Evolutionary conservation across 1,140 invertebrate genomes (phyloP).

Genomic region (Holcopasites calliopsidis): DNA sequence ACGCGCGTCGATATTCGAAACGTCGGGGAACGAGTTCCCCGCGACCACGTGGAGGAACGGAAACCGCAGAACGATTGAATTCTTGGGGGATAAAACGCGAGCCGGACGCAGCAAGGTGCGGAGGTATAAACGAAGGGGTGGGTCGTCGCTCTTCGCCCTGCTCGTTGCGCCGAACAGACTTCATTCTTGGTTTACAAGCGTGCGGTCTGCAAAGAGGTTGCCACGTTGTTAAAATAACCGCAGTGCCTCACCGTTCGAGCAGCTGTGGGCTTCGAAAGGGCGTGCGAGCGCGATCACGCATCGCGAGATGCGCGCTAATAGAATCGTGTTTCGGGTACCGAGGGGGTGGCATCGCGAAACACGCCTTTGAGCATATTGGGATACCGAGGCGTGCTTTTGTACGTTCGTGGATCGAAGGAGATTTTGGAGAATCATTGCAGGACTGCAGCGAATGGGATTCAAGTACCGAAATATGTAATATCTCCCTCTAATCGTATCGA

Average conservation of each 20-base stretch:
- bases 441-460: too few species aligned
- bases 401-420: not conserved
- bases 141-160: slow-evolving; percentile 38
- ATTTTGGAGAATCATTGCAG: not conserved
- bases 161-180: slow-evolving; percentile 70
- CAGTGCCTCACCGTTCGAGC: slow-evolving; percentile 66
- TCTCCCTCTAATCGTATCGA: not conserved
- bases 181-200: slow-evolving; percentile 80
- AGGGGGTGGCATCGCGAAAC: not conserved
- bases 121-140: slow-evolving; percentile 55
- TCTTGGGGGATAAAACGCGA: slow-evolving; percentile 21
- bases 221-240: slow-evolving; percentile 81
- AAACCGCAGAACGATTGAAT: slow-evolving; percentile 47
- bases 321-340: not conserved
- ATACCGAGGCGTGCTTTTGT: too few species aligned
- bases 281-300: slow-evolving; percentile 28
- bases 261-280: slow-evolving; percentile 65
- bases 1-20: slow-evolving; percentile 23
- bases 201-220: slow-evolving; percentile 80
- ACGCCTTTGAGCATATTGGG: not conserved
- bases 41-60: not conserved
- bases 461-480: too few species aligned
- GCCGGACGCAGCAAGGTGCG: not conserved
- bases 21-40: not conserved
- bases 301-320: slow-evolving; percentile 24